Conservation (phyloP, 2,888 invertebrate genomes). For the Eumacrocentrus americanus region DNA sequence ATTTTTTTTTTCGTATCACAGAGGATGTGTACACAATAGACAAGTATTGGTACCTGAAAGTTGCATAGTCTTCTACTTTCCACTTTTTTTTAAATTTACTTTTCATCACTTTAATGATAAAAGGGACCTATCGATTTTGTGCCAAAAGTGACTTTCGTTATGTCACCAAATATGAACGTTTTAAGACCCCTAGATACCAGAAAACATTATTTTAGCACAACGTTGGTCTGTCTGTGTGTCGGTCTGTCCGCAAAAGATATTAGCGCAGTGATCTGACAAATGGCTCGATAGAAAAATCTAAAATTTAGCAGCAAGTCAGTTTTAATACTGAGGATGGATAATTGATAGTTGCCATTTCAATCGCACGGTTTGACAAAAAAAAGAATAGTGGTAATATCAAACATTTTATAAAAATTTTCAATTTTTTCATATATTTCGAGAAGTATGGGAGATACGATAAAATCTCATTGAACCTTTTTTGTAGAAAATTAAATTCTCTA, state of each 20-base stretch:
- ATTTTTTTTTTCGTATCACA: conserved; percentile 50
- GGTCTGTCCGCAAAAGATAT: too few relatives aligned
- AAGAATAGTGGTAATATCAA: background rate
- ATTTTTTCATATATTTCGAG: background rate
- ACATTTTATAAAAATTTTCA: background rate
- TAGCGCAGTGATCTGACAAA: too few relatives aligned
- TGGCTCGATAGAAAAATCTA: too few relatives aligned
- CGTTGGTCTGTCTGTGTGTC: background rate
- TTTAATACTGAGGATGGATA: too few relatives aligned
- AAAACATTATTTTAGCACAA: too few relatives aligned
- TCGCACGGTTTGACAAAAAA: too few relatives aligned
- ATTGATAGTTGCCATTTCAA: too few relatives aligned
- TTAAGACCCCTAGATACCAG: too few relatives aligned
- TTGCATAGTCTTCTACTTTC: conserved; percentile 38
- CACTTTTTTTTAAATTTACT: conserved; percentile 23
- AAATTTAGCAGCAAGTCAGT: conserved; percentile 8
- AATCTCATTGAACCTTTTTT: background rate
- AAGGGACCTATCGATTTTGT: too few relatives aligned
- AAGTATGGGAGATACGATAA: background rate
- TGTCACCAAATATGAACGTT: too few relatives aligned
- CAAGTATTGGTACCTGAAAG: conserved; percentile 46
- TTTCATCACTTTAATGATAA: conserved; percentile 18
- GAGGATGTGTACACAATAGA: conserved; percentile 52
- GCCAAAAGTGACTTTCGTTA: conserved; percentile 17
- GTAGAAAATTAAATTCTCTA: background rate